A percentile compares a stretch with the other conserved stretches of the same genome.
Conservation (phyloP, 2,797 vertebrate species). For the Helicolenus hilgendorfi region DNA sequence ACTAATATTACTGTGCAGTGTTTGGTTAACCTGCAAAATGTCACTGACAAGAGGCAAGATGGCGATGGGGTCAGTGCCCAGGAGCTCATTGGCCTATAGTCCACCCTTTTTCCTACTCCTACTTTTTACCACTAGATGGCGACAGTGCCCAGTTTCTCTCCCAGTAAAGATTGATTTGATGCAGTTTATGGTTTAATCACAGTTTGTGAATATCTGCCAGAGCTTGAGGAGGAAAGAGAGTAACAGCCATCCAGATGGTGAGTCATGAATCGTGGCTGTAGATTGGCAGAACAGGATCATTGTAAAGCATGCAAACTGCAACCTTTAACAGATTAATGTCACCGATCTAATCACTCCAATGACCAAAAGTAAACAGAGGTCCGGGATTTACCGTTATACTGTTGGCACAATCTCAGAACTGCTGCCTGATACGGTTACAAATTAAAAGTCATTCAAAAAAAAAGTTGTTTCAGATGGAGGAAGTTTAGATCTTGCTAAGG, state of each 20-base stretch:
- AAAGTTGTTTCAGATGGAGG: not conserved
- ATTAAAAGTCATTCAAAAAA: conserved; percentile 21
- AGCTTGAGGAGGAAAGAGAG: conserved; percentile 15
- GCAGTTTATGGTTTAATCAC: conserved; percentile 52
- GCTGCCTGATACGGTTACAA: not conserved
- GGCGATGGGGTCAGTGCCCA: not conserved
- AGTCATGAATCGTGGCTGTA: conserved; percentile 35
- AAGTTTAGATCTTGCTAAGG: not conserved
- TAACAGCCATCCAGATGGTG: conserved; percentile 66
- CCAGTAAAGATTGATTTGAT: conserved; percentile 14
- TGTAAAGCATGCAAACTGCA: conserved; percentile 52
- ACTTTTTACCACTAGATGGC: conserved; percentile 27
- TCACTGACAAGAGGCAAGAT: not conserved
- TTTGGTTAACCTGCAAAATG: not conserved
- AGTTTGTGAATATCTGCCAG: conserved; percentile 42
- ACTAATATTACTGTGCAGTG: not conserved
- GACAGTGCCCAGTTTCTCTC: not conserved
- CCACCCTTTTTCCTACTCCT: not conserved
- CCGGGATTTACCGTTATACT: conserved; percentile 56
- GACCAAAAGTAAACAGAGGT: conserved; percentile 48
- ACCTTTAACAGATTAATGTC: conserved; percentile 66
- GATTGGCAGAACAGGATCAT: conserved; percentile 34
- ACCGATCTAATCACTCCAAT: conserved; percentile 61
- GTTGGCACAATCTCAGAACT: conserved; percentile 26
- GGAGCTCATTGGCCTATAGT: not conserved